phyloP scores from a whole-genome alignment of 2,797 vertebrate genomes.

The Labeo calbasu region DNA sequence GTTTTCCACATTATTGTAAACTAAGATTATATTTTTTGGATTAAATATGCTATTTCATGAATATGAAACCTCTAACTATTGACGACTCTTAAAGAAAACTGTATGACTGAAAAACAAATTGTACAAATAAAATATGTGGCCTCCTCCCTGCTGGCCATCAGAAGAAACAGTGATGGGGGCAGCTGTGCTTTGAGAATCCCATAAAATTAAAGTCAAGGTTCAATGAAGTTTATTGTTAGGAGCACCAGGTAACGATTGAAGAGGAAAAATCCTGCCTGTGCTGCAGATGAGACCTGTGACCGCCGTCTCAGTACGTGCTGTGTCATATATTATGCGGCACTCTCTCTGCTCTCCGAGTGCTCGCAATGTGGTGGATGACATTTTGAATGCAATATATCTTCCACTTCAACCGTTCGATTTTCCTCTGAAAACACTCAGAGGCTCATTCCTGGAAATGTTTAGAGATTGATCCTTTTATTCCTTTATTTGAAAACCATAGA shows the following conservation, averaged over 20 bases:
- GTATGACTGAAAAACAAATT: neutral
- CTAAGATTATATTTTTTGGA: neutral
- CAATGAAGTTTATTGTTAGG: slow-evolving; percentile 40
- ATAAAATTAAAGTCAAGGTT: slow-evolving; percentile 39
- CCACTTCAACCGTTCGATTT: slow-evolving; percentile 23
- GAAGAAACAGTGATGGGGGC: slow-evolving; percentile 21
- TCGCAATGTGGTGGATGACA: slow-evolving; percentile 38
- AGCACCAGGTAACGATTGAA: slow-evolving; percentile 38
- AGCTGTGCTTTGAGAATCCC: slow-evolving; percentile 31
- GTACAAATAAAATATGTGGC: neutral
- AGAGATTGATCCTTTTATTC: slow-evolving; percentile 21
- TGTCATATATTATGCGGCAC: slow-evolving; percentile 50
- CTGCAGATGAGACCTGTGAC: slow-evolving; percentile 46
- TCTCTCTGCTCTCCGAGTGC: slow-evolving; percentile 14
- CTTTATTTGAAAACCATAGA: slow-evolving; percentile 6
- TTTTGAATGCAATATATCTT: slow-evolving; percentile 47
- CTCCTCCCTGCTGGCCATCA: neutral
- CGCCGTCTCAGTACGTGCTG: slow-evolving; percentile 35
- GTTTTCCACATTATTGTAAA: neutral
- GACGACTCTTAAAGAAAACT: neutral
- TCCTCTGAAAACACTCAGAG: slow-evolving; percentile 18
- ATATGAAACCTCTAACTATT: neutral
- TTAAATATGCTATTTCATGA: neutral
- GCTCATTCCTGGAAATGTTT: slow-evolving; percentile 30
- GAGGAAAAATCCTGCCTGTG: slow-evolving; percentile 18